Base-by-base conservation (phyloP, 2,797 vertebrate species). In the Alosa sapidissima region DNA sequence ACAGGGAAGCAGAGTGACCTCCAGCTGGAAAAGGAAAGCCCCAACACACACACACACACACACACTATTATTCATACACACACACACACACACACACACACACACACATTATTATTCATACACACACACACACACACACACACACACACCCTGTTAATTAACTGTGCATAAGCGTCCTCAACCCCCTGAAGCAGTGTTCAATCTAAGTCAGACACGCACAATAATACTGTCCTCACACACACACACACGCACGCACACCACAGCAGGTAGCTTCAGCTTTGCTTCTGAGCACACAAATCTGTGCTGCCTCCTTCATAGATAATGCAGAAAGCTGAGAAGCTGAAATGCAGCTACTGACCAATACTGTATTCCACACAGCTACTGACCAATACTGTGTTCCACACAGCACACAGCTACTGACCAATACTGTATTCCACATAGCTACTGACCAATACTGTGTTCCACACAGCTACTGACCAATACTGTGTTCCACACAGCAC, bases 21-120 rank as follows among this genome's bases (percentile, higher is more conserved):
- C 65, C 28, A 72, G 65, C 65, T 72, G 33, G 65, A 72, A 11
- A 72, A 72, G 65, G 65, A 72, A 72, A 72, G 65, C 65, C 65
- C 28, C 3, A 65, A 24, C 24, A 72, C 65, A 72, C 10, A 72
- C 65, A 24, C 24, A 72, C 65, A 72, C 10, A 72, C 65, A 36
- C 24, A 7, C 58, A 28, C 28, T 28, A 28, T 28, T 28, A 28
- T 28, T 28, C 28, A 28, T 28, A 62, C 58, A 62, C 58, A 62
- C 21, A 68, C 62, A 68, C 28, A 28, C 62, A 62, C 65, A 72
- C 1, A 72, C 10, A 72, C n/a, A 65, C 28, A 28, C 58, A 60
- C 58, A 62, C 58, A 28, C n/a, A 68, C 28, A 28, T n/a, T 28
- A 28, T 28, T 28, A 28, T 28, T 28, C 28, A 28, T 28, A 62